phyloP scores from a whole-genome alignment of 2,888 invertebrate species.

The Rugalucina vietnamica region DNA sequence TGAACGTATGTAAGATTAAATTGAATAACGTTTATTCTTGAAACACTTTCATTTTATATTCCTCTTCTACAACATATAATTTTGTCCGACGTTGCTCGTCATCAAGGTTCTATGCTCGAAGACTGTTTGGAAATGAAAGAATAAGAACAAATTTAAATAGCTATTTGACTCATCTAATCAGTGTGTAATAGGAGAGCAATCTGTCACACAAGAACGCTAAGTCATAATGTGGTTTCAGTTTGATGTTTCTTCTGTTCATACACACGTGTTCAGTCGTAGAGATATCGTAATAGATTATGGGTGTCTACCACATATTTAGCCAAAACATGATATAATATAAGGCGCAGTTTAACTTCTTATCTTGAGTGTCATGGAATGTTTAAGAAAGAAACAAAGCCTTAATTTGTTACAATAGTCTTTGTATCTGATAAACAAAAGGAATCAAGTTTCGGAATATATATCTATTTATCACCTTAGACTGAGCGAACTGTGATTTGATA shows the following conservation, averaged over 20 bases:
- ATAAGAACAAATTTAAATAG: neutral
- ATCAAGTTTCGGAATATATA: neutral
- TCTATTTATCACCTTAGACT: neutral
- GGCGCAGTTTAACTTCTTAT: neutral
- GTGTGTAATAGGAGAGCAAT: neutral
- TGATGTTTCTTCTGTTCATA: neutral
- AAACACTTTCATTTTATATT: too few relatives aligned
- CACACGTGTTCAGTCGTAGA: neutral
- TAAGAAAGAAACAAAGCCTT: neutral
- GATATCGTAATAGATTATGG: constrained; percentile 1
- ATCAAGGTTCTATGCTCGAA: neutral
- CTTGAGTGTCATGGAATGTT: neutral
- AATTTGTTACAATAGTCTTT: neutral
- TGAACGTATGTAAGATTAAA: too few relatives aligned
- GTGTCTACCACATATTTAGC: constrained; percentile 4
- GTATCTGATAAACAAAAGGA: neutral
- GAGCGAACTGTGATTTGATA: neutral
- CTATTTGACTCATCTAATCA: neutral
- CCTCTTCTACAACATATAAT: too few relatives aligned
- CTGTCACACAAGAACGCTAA: neutral
- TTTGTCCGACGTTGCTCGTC: too few relatives aligned
- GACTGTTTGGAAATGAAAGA: neutral
- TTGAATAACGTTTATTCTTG: too few relatives aligned
- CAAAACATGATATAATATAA: neutral
- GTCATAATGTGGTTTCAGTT: neutral